Percentiles rank a stretch among this genome's conserved stretches.
phyloP scores from a whole-genome alignment of 2,888 invertebrate species.

The Thecocarcelia acutangulata region DNA sequence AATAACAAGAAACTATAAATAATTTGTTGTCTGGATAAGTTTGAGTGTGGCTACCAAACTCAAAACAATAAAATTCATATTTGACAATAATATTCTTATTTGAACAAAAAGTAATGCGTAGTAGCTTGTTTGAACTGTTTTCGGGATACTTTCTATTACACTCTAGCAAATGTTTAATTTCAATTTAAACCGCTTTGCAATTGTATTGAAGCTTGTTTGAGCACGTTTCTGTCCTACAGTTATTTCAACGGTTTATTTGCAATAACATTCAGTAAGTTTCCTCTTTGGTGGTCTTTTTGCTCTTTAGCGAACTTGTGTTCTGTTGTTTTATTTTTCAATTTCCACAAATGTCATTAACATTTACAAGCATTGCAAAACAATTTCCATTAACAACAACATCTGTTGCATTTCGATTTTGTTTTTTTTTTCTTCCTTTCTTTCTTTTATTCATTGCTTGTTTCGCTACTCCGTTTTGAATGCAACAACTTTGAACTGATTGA shows the following conservation, averaged over 20 bases:
- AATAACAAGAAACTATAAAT: no score
- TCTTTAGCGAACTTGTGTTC: slow-evolving; percentile 1
- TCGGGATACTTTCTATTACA: no score
- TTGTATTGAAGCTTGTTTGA: background rate
- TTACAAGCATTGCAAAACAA: slow-evolving; percentile 39
- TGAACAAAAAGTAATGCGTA: no score
- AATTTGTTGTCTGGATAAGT: no score
- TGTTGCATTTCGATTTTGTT: slow-evolving; percentile 44
- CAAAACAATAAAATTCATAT: no score
- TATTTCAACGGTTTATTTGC: slow-evolving; percentile 23
- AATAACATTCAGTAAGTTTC: slow-evolving; percentile 28
- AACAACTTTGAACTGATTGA: slow-evolving; percentile 45
- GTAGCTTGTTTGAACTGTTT: no score
- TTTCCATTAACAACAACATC: slow-evolving; percentile 53
- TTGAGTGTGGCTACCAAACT: no score
- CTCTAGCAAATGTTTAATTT: no score
- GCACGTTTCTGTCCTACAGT: background rate
- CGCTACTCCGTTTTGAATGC: no score
- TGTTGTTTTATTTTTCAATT: slow-evolving; percentile 39
- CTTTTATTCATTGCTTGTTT: background rate
- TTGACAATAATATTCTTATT: no score
- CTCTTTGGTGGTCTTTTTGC: slow-evolving; percentile 4
- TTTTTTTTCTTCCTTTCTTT: background rate
- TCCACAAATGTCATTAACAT: slow-evolving; percentile 62
- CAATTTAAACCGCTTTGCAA: no score